Conservation (phyloP, 2,797 vertebrate species). For the Distichodus sexfasciatus region DNA sequence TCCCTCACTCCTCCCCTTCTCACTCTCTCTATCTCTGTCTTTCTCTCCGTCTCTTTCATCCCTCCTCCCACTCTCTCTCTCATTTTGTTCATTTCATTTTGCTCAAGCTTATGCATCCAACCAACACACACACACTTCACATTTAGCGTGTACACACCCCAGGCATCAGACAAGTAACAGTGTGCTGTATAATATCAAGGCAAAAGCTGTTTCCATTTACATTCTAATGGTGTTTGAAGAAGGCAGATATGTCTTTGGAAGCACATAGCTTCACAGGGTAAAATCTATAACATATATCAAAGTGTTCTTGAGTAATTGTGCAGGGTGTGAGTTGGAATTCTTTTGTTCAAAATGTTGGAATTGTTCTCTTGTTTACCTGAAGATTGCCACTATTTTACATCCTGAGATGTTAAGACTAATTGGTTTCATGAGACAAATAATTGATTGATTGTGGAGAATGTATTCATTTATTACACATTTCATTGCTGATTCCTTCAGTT, state of each 20-base stretch:
- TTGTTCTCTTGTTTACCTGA: constrained; percentile 47
- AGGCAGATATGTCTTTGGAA: constrained; percentile 71
- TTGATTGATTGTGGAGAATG: no score
- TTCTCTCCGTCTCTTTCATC: constrained; percentile 55
- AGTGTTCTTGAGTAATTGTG: constrained; percentile 12
- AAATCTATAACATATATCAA: constrained; percentile 67
- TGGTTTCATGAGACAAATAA: no score
- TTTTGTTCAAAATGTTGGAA: constrained; percentile 58
- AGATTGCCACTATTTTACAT: no score
- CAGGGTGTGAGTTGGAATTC: constrained; percentile 54
- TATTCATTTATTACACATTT: no score
- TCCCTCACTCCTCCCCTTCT: neutral
- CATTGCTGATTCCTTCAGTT: no score
- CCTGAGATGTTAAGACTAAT: no score
- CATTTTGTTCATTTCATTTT: no score
- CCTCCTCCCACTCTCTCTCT: constrained; percentile 45
- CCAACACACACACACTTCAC: neutral
- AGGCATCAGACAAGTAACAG: constrained; percentile 15
- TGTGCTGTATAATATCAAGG: constrained; percentile 30
- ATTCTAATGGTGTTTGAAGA: constrained; percentile 72
- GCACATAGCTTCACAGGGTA: constrained; percentile 65
- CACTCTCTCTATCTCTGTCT: neutral
- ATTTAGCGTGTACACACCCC: constrained; percentile 25
- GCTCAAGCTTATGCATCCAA: no score
- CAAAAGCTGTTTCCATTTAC: constrained; percentile 60